Evolutionary conservation across 2,113 vertebrate genomes (phyloP), one percentile per base, ranked within the genome.

Genomic region (Mellivora capensis): DNA sequence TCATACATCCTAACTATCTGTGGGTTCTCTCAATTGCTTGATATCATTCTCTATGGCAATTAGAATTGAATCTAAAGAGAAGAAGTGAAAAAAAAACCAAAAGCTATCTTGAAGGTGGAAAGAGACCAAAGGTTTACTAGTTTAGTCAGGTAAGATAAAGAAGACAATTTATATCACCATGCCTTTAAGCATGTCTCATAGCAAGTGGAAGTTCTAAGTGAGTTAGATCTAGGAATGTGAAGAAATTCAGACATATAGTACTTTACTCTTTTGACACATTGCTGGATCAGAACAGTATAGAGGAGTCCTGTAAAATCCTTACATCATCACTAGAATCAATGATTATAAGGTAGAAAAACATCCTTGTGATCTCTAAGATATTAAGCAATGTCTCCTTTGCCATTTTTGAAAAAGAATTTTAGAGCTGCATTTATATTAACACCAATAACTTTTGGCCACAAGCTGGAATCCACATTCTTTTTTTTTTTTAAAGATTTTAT

Each of bases 351-450:
- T 86, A 10, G 29, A 37, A 54, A 96, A 95, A 67, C 14, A 87
- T 83, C 27, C 31, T 47, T 90, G 34, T 14, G 20, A 90, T 79
- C 29, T 83, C 79, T 92, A 87, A 86, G 57, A 72, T 49, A 62
- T 54, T 90, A 80, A 93, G 69, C 47, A 90, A 54, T 13, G 18
- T n/a, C 74, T 90, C 62, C 49, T 93, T 84, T 83, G 4, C 15
- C 31, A 72, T 39, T 92, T 96, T 87, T 80, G 69, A 76, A 92
- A 94, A 86, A 83, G 39, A 94, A 62, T n/a, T 94, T 95, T 54
- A 85, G n/a, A 80, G 90, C 21, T 57, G 39, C 13, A 5, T 87
- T 61, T 71, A 31, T 37, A 93, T 37, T 83, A 92, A 82, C 34
- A 92, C 18, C 31, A 21, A 39, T 91, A 61, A 86, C 20, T 93